Base-by-base conservation (phyloP, 2,888 invertebrate species). In the Cataglyphis livida region DNA sequence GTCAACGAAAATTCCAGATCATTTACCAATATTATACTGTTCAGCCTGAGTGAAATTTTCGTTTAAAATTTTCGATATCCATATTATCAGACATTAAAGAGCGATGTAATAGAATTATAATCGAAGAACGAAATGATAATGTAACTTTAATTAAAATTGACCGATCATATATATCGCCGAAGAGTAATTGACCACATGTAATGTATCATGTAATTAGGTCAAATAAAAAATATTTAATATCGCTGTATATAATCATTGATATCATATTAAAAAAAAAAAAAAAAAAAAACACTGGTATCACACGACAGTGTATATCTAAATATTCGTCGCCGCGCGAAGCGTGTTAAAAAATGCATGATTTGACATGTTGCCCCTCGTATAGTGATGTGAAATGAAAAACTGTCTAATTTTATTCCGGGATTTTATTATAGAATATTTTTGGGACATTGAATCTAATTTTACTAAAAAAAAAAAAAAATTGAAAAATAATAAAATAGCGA, bases 211-310 rank as follows among this genome's bases (percentile, higher is more conserved):
- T 59, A 78, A 71, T 78, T 73, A 32, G 57, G 21, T 28, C 12
- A 10, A 57, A 71, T 71, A 6, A 78, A 78, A 78, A 71, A 71
- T 44, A 57, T 78, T 78, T 78, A 78, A 78, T 71, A 59, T 44
- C 57, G 41, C 76, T 41, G 71, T n/a, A 38, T 70, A 57, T 70
- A 57, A 70, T 71, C 41, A 3, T 28, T 57, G 71, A 70, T 76
- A 21, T 44, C 71, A 54, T 18, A 71, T 71, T 70, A 78, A 78
- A 25, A 1, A 25, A 25, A 25, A 25, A 25, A 25, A 25, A 25
- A 25, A 25, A 28, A 28, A 28, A 28, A 28, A 28, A 28, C 28
- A 1, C 28, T 28, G 28, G 28, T 28, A 28, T 28, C 28, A 28
- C 28, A 28, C 28, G 38, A 38, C 5, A 15, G 21, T 35, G n/a